A percentile compares a stretch with the other conserved stretches of the same genome.
phyloP scores from a whole-genome alignment of 2,888 invertebrate genomes.

The Petrophora chlorosata region DNA sequence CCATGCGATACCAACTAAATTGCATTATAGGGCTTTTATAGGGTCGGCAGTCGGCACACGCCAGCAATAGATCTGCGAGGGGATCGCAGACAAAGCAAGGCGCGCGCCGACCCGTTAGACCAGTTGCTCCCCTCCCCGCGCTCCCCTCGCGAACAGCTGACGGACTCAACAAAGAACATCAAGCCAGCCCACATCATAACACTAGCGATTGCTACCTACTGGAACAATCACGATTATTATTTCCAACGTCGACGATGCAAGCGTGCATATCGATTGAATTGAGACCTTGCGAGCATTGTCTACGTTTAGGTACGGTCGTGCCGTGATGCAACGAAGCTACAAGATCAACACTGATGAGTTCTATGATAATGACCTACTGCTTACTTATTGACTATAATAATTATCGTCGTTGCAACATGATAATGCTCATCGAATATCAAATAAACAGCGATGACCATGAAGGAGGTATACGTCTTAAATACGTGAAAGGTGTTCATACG shows the following conservation, averaged over 20 bases:
- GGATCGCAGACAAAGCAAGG: slow-evolving; percentile 38
- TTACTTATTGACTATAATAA: background rate
- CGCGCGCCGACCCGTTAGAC: slow-evolving; percentile 52
- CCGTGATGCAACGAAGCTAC: slow-evolving; percentile 1
- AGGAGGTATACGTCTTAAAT: slow-evolving; percentile 48
- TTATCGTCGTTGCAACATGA: slow-evolving; percentile 6
- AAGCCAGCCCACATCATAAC: slow-evolving; percentile 39
- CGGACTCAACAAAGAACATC: slow-evolving; percentile 72
- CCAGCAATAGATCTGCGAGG: slow-evolving; percentile 8
- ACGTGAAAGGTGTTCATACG: slow-evolving; percentile 54
- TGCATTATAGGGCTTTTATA: background rate
- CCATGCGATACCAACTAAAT: background rate
- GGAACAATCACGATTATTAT: slow-evolving; percentile 11
- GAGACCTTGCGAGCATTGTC: slow-evolving; percentile 11
- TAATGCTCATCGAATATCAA: slow-evolving; percentile 36
- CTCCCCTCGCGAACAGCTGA: slow-evolving; percentile 70
- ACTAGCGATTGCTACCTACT: slow-evolving; percentile 35
- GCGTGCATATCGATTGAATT: slow-evolving; percentile 15
- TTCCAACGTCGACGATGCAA: slow-evolving; percentile 1
- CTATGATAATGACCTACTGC: background rate
- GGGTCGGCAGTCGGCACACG: slow-evolving; percentile 1
- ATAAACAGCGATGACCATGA: slow-evolving; percentile 65
- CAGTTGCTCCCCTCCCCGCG: slow-evolving; percentile 50
- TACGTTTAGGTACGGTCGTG: background rate
- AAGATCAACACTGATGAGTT: background rate